A percentile compares a stretch with the other conserved stretches of the same genome.
phyloP scores from a whole-genome alignment of 2,797 vertebrate species.

The Philypnodon macrostomus region DNA sequence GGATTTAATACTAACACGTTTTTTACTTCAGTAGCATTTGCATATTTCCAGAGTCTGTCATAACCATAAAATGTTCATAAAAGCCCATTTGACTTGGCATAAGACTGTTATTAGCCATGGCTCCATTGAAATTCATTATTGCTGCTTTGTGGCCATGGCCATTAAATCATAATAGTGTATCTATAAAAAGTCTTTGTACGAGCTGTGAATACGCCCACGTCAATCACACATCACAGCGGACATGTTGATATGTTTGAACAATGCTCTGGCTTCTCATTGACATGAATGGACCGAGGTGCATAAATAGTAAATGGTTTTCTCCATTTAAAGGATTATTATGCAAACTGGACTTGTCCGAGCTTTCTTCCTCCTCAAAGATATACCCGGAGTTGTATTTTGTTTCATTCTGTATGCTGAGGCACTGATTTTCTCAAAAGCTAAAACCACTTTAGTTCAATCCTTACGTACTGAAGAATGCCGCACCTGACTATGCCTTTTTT shows the following conservation, averaged over 20 bases:
- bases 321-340: no score
- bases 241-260: slow-evolving; percentile 18
- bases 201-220: slow-evolving; percentile 22
- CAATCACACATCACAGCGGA: slow-evolving; percentile 29
- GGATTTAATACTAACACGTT: not conserved
- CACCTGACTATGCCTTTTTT: no score
- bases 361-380: no score
- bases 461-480: no score
- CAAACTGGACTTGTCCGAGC: no score
- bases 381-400: no score
- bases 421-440: no score
- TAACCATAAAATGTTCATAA: not conserved
- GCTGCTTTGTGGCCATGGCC: slow-evolving; percentile 8
- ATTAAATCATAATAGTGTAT: slow-evolving; percentile 24
- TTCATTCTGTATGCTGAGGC: no score
- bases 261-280: slow-evolving; percentile 18
- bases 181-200: slow-evolving; percentile 33
- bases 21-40: not conserved
- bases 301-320: not conserved
- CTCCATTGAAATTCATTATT: slow-evolving; percentile 12
- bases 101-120: slow-evolving; percentile 7
- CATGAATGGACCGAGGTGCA: slow-evolving; percentile 10
- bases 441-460: no score
- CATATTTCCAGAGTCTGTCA: not conserved
- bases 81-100: slow-evolving; percentile 1